phyloP scores from a whole-genome alignment of 2,797 vertebrate genomes.

The Pantherophis vulpinus region DNA sequence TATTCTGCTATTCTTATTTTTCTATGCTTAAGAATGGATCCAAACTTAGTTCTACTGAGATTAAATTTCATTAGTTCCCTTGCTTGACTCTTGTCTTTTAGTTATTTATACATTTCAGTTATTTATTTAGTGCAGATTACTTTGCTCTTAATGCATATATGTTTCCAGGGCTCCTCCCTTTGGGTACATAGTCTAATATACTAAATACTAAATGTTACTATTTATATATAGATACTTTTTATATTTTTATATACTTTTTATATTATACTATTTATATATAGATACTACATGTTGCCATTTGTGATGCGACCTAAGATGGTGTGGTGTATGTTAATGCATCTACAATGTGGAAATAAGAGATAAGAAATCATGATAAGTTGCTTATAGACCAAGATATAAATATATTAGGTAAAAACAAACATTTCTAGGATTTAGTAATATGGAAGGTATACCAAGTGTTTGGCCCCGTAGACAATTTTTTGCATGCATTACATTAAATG shows the following conservation, averaged over 20 bases:
- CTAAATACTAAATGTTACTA: not conserved
- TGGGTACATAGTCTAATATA: not conserved
- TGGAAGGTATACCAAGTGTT: not conserved
- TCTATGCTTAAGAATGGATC: not conserved
- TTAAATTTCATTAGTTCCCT: not conserved
- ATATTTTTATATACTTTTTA: too few relatives aligned
- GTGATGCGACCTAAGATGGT: not conserved
- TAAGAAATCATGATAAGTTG: not conserved
- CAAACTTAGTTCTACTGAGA: not conserved
- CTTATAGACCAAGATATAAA: not conserved
- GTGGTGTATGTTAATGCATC: not conserved
- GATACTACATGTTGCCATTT: not conserved
- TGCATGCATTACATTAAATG: not conserved
- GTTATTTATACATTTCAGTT: not conserved
- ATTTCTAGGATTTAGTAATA: not conserved
- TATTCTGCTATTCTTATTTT: not conserved
- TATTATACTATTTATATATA: too few relatives aligned
- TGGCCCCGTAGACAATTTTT: not conserved
- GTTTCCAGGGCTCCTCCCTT: not conserved
- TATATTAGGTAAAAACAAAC: not conserved
- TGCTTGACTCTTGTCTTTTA: not conserved
- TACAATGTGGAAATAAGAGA: not conserved
- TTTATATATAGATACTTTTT: too few relatives aligned
- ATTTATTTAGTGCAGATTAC: not conserved
- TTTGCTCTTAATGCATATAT: not conserved